A percentile compares a stretch with the other conserved stretches of the same genome.
Evolutionary conservation across 2,113 vertebrate genomes (phyloP).

Genomic region (Excalfactoria chinensis): DNA sequence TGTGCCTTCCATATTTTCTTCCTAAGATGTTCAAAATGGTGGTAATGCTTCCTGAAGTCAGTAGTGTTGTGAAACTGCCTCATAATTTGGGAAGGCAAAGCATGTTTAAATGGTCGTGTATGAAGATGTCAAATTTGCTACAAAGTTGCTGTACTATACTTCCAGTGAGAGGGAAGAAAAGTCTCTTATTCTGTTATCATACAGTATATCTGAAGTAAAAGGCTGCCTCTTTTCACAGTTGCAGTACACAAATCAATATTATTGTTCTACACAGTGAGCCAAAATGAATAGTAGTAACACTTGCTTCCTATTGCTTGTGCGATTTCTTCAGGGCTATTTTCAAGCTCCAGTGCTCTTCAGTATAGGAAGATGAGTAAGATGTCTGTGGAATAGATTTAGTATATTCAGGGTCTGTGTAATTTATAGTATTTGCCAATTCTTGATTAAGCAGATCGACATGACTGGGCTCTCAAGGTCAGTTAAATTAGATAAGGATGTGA

Average conservation of each 20-base stretch:
- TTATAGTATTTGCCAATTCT: constrained; percentile 71
- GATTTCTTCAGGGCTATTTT: constrained; percentile 51
- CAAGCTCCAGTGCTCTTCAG: constrained; percentile 46
- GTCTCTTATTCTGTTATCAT: not conserved
- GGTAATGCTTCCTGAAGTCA: not conserved
- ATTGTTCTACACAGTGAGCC: not conserved
- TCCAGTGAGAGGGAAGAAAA: not conserved
- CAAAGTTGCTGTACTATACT: not conserved
- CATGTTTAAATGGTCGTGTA: not conserved
- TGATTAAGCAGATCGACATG: constrained; percentile 60
- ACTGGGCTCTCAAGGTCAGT: constrained; percentile 56
- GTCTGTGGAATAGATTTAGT: constrained; percentile 58
- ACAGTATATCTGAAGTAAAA: not conserved
- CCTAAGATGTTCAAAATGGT: not conserved
- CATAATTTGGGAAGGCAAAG: not conserved
- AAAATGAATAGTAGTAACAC: constrained; percentile 28
- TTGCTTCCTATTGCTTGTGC: not conserved
- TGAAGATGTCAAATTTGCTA: not conserved
- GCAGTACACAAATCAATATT: not conserved
- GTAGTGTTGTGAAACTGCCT: not conserved
- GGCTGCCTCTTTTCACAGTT: not conserved
- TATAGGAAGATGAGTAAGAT: constrained; percentile 47
- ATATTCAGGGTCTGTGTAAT: not conserved
- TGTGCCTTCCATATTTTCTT: not conserved
- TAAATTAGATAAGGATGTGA: constrained; percentile 60